Base-by-base conservation (phyloP, 2,888 invertebrate genomes). In the Spodoptera littoralis region DNA sequence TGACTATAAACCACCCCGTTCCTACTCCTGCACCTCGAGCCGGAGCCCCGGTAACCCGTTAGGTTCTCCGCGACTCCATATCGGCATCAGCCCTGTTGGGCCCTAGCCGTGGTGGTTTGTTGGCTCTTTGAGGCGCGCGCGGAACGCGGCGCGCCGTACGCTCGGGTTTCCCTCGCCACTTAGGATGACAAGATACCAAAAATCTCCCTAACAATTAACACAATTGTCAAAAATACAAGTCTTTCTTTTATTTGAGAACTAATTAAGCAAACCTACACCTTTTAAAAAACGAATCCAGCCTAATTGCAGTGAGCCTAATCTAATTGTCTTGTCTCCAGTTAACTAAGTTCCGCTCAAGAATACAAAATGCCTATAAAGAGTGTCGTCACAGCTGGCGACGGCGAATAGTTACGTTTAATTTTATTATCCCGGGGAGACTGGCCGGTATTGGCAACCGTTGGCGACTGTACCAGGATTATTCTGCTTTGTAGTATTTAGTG, bases 371-470 rank as follows among this genome's bases (percentile, higher is more conserved):
- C 61, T 65, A 59, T 65, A 73, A 69, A 73, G 58, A 65, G 58
- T 76, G 58, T 52, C 65, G 57, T 73, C 73, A 65, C 60, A 57
- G 74, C 70, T 61, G 73, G 30, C 56, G 52, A 53, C 55, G 49
- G 64, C 62, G 51, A 61, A 68, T 70, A 75, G 77, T 73, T 73
- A 66, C 68, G 54, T 73, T 80, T 77, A 79, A 80, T 80, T 77
- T 76, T 76, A 80, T 77, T 73, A 71, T 66, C 9, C 71, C 68
- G 49, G 13, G 22, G 71, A 72, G 78, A 67, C 59, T 57, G 52
- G 27, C 54, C 55, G 53, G 47, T 77, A 76, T 79, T 79, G 73
- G 73, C 73, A 70, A 67, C 57, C 9, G 49, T 70, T 30, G 49
- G 57, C 49, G 65, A 47, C 59, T 63, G 51, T 61, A 56, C 59